These are phyloP conservation scores for Aphidius colemani DNA, from an alignment of 2,888 invertebrate species.

Conservation along the genomic window DNA sequence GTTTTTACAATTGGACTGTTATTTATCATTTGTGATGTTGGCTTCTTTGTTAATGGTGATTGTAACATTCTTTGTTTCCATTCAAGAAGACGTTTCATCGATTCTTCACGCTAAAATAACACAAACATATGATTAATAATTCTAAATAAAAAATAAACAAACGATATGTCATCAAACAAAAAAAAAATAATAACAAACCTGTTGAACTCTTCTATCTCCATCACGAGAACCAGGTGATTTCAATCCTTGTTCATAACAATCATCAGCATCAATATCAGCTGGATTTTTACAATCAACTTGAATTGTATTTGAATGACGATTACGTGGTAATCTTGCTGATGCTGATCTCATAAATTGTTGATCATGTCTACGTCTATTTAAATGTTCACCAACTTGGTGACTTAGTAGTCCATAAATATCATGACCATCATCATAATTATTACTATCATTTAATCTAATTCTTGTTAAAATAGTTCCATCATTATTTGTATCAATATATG, in stretches of 20 bases:
- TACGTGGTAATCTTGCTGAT: slow-evolving; percentile 76
- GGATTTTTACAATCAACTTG: slow-evolving; percentile 22
- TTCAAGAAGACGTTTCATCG: slow-evolving; percentile 86
- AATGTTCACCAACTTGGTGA: slow-evolving; percentile 38
- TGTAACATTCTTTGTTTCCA: slow-evolving; percentile 94
- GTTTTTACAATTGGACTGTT: slow-evolving; percentile 50
- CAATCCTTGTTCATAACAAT: slow-evolving; percentile 56
- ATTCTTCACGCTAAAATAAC: slow-evolving; percentile 76
- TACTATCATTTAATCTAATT: slow-evolving; percentile 45
- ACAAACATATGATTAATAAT: slow-evolving; percentile 12
- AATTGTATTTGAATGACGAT: slow-evolving; percentile 51
- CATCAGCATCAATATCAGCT: slow-evolving; percentile 60
- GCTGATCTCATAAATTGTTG: slow-evolving; percentile 78
- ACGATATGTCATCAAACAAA: background rate
- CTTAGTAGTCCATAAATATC: slow-evolving; percentile 36
- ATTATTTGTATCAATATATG: slow-evolving; percentile 38
- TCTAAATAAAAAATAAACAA: slow-evolving; percentile 5
- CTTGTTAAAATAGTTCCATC: slow-evolving; percentile 45
- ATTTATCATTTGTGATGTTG: slow-evolving; percentile 63
- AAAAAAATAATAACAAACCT: slow-evolving; percentile 60
- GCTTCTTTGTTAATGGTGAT: slow-evolving; percentile 83
- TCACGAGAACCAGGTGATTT: slow-evolving; percentile 62
- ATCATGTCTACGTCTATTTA: slow-evolving; percentile 42
- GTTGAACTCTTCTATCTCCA: slow-evolving; percentile 76
- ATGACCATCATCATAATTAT: slow-evolving; percentile 22